phyloP scores from a whole-genome alignment of 2,797 vertebrate genomes.

The Xenops minutus region DNA sequence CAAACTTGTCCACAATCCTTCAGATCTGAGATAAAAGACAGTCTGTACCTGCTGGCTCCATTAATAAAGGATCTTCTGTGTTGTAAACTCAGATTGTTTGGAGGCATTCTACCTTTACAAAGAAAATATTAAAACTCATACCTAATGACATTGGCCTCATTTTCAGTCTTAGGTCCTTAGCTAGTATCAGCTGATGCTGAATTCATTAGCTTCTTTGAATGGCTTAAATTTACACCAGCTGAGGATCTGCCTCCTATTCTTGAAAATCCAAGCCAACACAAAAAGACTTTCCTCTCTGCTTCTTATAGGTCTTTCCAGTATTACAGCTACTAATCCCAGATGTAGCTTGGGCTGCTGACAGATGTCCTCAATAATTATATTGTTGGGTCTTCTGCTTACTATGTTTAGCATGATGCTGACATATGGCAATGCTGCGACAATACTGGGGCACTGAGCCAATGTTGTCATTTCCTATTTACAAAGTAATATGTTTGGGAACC shows the following conservation, averaged over 20 bases:
- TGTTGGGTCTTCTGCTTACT: constrained; percentile 66
- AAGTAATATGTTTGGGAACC: constrained; percentile 66
- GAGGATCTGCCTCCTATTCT: constrained; percentile 38
- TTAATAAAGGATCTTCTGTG: neutral
- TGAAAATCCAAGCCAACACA: constrained; percentile 35
- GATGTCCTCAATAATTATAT: constrained; percentile 75
- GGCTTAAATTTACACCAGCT: constrained; percentile 40
- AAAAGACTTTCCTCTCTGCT: constrained; percentile 54
- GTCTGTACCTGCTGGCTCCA: neutral
- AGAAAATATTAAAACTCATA: neutral
- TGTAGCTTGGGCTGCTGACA: constrained; percentile 65
- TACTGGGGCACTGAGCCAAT: constrained; percentile 57
- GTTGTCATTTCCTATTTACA: constrained; percentile 72
- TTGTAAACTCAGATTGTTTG: neutral
- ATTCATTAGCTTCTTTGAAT: constrained; percentile 7
- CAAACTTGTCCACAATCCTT: neutral
- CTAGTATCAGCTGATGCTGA: neutral
- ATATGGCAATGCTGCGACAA: constrained; percentile 56
- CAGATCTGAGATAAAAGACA: constrained; percentile 29
- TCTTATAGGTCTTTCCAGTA: constrained; percentile 48
- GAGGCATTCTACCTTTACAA: neutral
- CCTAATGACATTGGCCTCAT: neutral
- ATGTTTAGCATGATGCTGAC: constrained; percentile 66
- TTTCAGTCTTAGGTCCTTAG: neutral
- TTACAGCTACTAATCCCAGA: constrained; percentile 71